A percentile compares a stretch with the other conserved stretches of the same genome.
Conservation (phyloP, 2,113 vertebrate species). For the Dipodomys spectabilis region DNA sequence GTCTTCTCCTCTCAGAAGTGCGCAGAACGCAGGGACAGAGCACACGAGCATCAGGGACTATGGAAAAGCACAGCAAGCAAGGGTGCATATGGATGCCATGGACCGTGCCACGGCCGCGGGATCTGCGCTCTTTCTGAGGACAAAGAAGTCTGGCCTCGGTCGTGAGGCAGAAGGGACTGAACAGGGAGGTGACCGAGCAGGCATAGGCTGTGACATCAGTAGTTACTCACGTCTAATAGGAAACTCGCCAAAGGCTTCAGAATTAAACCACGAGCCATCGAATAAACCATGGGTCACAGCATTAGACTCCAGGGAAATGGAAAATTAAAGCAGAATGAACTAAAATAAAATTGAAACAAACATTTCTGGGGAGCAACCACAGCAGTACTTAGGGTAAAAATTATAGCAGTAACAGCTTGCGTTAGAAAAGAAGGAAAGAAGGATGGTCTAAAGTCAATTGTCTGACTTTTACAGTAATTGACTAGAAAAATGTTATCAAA, state of each 20-base stretch:
- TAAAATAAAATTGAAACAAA: background rate
- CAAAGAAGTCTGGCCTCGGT: too few relatives aligned
- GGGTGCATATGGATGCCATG: too few relatives aligned
- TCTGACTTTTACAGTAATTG: background rate
- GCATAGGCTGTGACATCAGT: background rate
- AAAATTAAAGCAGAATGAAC: too few relatives aligned
- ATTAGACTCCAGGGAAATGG: background rate
- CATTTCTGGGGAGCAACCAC: background rate
- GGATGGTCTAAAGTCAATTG: too few relatives aligned
- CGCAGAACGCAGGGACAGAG: background rate
- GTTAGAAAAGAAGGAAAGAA: background rate
- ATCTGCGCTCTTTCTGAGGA: too few relatives aligned
- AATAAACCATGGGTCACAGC: background rate
- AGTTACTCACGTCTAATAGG: background rate
- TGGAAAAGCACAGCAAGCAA: background rate
- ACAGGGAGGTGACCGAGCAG: background rate
- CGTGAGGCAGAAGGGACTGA: background rate
- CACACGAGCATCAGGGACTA: too few relatives aligned
- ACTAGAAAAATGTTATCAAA: background rate
- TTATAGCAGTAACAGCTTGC: too few relatives aligned
- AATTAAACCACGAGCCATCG: fast-evolving
- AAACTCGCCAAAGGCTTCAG: background rate
- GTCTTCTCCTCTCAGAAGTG: background rate
- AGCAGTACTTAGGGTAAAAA: background rate
- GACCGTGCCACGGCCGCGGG: too few relatives aligned